A percentile compares a stretch with the other conserved stretches of the same genome.
These are phyloP conservation scores for Amblyraja radiata DNA, from an alignment of 2,797 vertebrate species.

Conservation along the genomic window DNA sequence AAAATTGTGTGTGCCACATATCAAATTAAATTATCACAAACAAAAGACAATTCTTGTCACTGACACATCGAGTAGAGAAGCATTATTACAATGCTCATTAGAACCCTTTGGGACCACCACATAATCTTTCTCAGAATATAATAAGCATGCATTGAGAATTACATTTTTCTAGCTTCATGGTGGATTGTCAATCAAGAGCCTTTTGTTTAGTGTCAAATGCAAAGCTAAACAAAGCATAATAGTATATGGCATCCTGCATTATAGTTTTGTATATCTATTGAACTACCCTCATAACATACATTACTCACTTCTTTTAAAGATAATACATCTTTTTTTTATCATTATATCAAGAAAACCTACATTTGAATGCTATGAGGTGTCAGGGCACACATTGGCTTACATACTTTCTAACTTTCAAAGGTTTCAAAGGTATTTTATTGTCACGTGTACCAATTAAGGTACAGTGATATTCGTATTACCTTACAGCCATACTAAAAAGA, in stretches of 20 bases:
- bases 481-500: too few species aligned
- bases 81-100: slow-evolving; percentile 21
- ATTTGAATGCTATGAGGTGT: neutral
- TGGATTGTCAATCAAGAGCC: slow-evolving; percentile 4
- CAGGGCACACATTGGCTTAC: neutral
- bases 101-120: neutral
- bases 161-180: neutral
- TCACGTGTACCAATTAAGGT: too few species aligned
- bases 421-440: too few species aligned
- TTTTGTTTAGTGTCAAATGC: slow-evolving; percentile 10
- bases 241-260: neutral
- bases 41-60: neutral
- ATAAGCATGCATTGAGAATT: slow-evolving; percentile 5
- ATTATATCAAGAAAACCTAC: neutral
- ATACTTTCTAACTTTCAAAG: neutral
- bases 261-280: neutral
- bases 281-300: neutral
- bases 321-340: neutral
- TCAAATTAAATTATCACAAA: slow-evolving; percentile 24
- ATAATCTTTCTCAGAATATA: slow-evolving; percentile 4
- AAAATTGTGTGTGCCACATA: neutral
- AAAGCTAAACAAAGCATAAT: neutral
- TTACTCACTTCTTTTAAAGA: neutral
- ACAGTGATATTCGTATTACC: too few species aligned
- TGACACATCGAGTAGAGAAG: neutral